A percentile compares a stretch with the other conserved stretches of the same genome.
phyloP scores from a whole-genome alignment of 1,140 invertebrate genomes.

The Hylaeus volcanicus region DNA sequence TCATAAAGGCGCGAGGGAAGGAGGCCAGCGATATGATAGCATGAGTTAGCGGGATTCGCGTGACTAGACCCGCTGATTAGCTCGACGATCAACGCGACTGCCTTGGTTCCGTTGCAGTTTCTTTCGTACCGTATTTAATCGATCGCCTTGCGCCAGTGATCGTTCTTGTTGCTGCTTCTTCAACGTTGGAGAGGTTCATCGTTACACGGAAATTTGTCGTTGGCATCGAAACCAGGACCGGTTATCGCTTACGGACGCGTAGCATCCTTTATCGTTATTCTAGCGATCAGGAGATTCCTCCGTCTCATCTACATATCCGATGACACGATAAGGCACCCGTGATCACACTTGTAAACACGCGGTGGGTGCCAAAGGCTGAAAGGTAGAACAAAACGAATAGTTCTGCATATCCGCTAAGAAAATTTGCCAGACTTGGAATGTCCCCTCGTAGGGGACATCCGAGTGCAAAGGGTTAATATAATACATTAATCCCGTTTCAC shows the following conservation, averaged over 20 bases:
- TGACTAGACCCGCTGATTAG: not conserved
- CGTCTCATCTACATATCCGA: no score
- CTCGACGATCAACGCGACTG: conserved; percentile 15
- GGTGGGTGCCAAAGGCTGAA: no score
- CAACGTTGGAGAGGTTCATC: not conserved
- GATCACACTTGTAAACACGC: no score
- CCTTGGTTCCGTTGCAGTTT: conserved; percentile 16
- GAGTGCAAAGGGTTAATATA: not conserved
- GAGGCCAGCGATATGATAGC: conserved; percentile 6
- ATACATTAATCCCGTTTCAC: conserved; percentile 48
- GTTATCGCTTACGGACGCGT: not conserved
- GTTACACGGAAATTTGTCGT: conserved; percentile 3
- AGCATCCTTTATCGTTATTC: no score
- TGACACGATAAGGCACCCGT: no score
- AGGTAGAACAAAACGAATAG: no score
- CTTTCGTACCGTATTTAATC: conserved; percentile 23
- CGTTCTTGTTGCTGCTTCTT: conserved; percentile 14
- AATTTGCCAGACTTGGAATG: no score
- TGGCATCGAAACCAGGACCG: not conserved
- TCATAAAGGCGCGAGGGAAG: no score
- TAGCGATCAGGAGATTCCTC: no score
- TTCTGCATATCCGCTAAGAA: no score
- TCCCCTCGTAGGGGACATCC: no score
- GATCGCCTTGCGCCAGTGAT: conserved; percentile 16
- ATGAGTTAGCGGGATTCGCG: conserved; percentile 26